These are phyloP conservation scores for Vannuccia rotundouncinata DNA, from an alignment of 2,888 invertebrate species.

Conservation along the genomic window DNA sequence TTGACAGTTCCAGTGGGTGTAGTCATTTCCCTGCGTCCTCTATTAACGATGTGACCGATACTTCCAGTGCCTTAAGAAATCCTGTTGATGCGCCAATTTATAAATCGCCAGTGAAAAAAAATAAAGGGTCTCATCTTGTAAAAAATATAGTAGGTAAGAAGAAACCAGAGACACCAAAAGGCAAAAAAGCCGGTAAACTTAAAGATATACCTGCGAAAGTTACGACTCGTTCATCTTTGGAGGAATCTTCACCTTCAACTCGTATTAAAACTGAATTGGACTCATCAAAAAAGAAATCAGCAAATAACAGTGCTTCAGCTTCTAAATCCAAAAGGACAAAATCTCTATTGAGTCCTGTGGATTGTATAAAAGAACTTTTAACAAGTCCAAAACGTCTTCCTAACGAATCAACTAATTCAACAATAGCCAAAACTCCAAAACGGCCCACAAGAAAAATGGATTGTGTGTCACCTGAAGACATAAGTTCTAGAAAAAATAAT, in stretches of 20 bases:
- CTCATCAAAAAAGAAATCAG: not conserved
- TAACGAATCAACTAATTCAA: not conserved
- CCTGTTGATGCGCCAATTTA: too few relatives aligned
- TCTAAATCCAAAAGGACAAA: not conserved
- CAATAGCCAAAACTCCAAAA: not conserved
- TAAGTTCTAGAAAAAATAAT: not conserved
- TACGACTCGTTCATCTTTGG: not conserved
- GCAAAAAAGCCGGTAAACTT: not conserved
- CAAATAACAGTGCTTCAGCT: not conserved
- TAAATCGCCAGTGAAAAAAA: too few relatives aligned
- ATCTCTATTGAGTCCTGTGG: not conserved
- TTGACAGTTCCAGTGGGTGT: constrained; percentile 12
- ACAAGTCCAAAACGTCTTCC: not conserved
- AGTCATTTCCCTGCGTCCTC: not conserved
- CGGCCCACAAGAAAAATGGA: not conserved
- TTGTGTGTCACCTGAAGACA: not conserved
- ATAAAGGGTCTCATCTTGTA: too few relatives aligned
- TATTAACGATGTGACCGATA: not conserved
- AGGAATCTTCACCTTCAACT: not conserved
- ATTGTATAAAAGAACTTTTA: too few relatives aligned
- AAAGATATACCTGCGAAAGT: not conserved
- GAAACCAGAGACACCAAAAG: not conserved
- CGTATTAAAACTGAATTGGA: not conserved
- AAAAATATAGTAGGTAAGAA: too few relatives aligned
- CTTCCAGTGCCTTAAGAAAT: not conserved